Conservation (phyloP, 1,140 invertebrate genomes). For the Bradysia coprophila region DNA sequence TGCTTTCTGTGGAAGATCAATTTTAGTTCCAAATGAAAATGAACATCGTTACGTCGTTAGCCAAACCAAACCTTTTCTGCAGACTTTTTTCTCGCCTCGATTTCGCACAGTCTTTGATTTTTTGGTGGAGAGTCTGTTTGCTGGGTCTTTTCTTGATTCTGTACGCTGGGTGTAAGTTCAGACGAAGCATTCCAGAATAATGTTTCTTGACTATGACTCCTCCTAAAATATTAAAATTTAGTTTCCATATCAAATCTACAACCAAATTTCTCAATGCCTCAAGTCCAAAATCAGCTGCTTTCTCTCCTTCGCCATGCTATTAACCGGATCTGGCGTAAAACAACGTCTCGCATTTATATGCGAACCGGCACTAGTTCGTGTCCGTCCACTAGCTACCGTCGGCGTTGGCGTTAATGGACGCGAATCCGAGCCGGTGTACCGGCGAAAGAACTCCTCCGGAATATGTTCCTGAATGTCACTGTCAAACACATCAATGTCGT, state of each 20-base stretch:
- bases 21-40: neutral
- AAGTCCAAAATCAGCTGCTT: conserved; percentile 22
- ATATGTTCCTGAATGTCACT: conserved; percentile 17
- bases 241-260: too few species aligned
- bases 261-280: conserved; percentile 2
- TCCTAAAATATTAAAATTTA: neutral
- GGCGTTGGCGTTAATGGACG: conserved; percentile 53
- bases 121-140: neutral
- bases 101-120: neutral
- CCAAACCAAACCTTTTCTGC: conserved; percentile 2
- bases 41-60: too few species aligned
- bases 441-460: conserved; percentile 38
- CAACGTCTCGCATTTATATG: conserved; percentile 24
- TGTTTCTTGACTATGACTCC: conserved; percentile 20
- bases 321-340: conserved; percentile 28
- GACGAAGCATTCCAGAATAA: conserved; percentile 22
- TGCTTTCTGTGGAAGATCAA: neutral
- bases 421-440: conserved; percentile 63
- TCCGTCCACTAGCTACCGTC: conserved; percentile 40
- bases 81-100: neutral
- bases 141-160: conserved; percentile 5
- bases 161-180: conserved; percentile 16
- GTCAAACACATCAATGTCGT: neutral
- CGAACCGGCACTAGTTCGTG: conserved; percentile 19
- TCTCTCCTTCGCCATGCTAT: conserved; percentile 18